Evolutionary conservation across 1,140 invertebrate genomes (phyloP).

Genomic region (Pseudobourletiella spinata): DNA sequence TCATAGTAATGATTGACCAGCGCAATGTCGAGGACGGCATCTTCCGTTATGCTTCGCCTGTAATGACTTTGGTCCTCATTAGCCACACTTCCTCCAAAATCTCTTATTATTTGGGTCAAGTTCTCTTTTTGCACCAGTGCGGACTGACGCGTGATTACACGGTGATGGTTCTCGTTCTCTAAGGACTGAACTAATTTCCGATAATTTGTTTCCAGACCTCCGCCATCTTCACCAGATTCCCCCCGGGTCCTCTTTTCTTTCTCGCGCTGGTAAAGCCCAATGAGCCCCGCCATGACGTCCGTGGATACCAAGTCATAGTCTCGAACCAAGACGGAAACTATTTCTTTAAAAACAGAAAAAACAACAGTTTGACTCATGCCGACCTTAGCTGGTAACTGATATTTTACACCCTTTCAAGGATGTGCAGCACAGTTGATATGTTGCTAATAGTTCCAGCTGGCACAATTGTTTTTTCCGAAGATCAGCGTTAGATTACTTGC

Average conservation of each 20-base stretch:
- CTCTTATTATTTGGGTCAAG: neutral
- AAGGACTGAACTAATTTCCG: neutral
- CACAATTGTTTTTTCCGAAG: constrained; percentile 5
- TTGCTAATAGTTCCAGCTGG: too few relatives aligned
- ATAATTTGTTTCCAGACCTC: neutral
- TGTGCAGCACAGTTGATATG: too few relatives aligned
- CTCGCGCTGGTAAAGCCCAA: constrained; percentile 51
- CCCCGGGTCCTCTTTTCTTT: neutral
- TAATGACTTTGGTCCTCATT: neutral
- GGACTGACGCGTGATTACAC: constrained; percentile 10
- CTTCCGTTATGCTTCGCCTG: neutral
- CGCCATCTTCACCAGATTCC: neutral
- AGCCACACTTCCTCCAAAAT: neutral
- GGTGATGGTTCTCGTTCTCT: neutral
- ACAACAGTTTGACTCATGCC: too few relatives aligned
- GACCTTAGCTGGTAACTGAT: too few relatives aligned
- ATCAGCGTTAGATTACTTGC: constrained; percentile 49
- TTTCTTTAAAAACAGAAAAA: constrained; percentile 43
- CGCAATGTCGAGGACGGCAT: constrained; percentile 17
- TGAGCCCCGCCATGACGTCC: constrained; percentile 74
- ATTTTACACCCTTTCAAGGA: too few relatives aligned
- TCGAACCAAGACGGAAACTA: constrained; percentile 63
- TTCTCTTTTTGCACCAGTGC: neutral
- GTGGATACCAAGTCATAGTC: constrained; percentile 77
- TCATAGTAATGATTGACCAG: constrained; percentile 22